These are phyloP conservation scores for Nycticebus coucang DNA, from an alignment of 2,113 vertebrate genomes.

Conservation along the genomic window DNA sequence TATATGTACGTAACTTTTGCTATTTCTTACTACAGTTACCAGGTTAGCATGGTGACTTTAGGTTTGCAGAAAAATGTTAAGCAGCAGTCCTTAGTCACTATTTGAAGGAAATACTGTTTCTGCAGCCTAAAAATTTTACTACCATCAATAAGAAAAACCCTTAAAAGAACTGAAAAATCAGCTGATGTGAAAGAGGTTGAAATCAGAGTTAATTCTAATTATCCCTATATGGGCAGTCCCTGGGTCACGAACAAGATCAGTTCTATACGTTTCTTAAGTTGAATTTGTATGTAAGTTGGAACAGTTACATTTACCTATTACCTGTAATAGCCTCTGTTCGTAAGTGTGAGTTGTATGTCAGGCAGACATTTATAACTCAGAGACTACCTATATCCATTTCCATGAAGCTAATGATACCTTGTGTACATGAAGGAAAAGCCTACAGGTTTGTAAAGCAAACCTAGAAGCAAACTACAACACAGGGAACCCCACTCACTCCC, in stretches of 20 bases:
- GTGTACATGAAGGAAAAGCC: neutral
- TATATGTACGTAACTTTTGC: neutral
- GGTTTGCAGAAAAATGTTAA: slow-evolving; percentile 45
- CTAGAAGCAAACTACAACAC: neutral
- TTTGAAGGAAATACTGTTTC: neutral
- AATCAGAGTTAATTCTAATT: neutral
- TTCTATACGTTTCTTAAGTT: too few relatives aligned
- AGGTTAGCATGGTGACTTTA: slow-evolving; percentile 20
- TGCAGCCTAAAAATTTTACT: neutral
- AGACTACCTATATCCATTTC: neutral
- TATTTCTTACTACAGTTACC: neutral
- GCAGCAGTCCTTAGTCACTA: neutral
- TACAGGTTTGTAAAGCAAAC: neutral
- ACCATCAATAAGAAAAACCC: slow-evolving; percentile 42
- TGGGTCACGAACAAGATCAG: too few relatives aligned
- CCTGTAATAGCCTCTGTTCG: too few relatives aligned
- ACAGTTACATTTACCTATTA: too few relatives aligned
- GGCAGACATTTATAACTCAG: too few relatives aligned
- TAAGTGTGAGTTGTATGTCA: too few relatives aligned
- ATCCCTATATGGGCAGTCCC: neutral
- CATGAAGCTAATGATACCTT: neutral
- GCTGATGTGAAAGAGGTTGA: neutral
- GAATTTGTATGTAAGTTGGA: too few relatives aligned
- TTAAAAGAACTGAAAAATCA: slow-evolving; percentile 3
- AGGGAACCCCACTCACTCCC: neutral